A percentile compares a stretch with the other conserved stretches of the same genome.
Conservation (phyloP, 2,113 vertebrate genomes). For the Petrocephalus zakoni region DNA sequence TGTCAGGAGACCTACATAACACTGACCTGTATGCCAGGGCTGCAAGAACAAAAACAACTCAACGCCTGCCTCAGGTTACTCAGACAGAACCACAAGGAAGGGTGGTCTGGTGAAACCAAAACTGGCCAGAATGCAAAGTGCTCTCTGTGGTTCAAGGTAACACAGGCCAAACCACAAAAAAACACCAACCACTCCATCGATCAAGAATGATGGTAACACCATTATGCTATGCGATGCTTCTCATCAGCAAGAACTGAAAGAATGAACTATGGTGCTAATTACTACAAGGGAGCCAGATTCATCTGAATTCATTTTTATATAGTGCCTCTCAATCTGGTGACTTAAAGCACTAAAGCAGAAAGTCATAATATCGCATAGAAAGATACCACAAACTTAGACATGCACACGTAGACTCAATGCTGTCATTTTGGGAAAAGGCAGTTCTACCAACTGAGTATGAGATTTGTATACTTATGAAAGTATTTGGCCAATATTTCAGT, state of each 20-base stretch:
- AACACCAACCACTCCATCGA: neutral
- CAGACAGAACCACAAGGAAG: neutral
- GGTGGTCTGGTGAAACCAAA: neutral
- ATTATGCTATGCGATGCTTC: neutral
- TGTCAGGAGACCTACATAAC: neutral
- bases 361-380: too few species aligned
- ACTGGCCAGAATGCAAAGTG: neutral
- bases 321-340: neutral
- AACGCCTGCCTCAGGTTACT: neutral
- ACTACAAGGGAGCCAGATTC: neutral
- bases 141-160: neutral
- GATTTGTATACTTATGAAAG: neutral
- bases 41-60: neutral
- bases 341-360: neutral
- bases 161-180: neutral
- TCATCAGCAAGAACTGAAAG: neutral
- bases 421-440: neutral
- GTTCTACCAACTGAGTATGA: neutral
- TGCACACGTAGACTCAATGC: neutral
- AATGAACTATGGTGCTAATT: neutral
- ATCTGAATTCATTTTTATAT: neutral
- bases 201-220: neutral
- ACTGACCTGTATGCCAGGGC: neutral
- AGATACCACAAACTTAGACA: neutral
- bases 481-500: neutral